A percentile compares a stretch with the other conserved stretches of the same genome.
Conservation (phyloP, 2,888 invertebrate species). For the Patella caerulea region DNA sequence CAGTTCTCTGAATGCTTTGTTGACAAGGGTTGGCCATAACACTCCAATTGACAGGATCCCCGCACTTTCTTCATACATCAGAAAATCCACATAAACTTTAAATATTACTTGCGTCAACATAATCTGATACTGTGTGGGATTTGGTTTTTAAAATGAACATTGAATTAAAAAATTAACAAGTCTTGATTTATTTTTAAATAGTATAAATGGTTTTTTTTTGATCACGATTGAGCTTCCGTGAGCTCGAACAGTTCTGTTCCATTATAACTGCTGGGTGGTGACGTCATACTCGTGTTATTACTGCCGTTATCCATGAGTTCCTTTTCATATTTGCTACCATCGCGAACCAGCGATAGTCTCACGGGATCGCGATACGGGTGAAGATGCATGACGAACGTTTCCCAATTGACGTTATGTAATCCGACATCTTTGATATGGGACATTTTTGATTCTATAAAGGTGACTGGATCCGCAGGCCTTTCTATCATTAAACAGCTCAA, state of each 20-base stretch:
- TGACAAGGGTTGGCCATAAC: too few relatives aligned
- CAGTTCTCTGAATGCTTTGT: too few relatives aligned
- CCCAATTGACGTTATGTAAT: conserved; percentile 67
- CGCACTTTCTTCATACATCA: too few relatives aligned
- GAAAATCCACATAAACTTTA: too few relatives aligned
- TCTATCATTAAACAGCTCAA: conserved; percentile 67
- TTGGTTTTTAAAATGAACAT: too few relatives aligned
- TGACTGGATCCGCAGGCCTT: conserved; percentile 65
- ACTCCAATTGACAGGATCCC: too few relatives aligned
- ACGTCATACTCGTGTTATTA: neutral
- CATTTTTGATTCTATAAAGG: conserved; percentile 65
- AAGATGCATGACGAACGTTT: conserved; percentile 65
- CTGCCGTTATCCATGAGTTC: conserved; percentile 48
- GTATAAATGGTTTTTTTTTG: conserved; percentile 6
- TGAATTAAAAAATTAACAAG: too few relatives aligned
- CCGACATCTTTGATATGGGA: conserved; percentile 62
- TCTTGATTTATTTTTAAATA: too few relatives aligned
- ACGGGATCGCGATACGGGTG: conserved; percentile 64
- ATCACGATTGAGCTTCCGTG: conserved; percentile 50
- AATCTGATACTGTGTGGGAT: too few relatives aligned
- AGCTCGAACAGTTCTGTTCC: conserved; percentile 62
- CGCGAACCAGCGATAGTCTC: conserved; percentile 52
- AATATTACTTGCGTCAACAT: too few relatives aligned
- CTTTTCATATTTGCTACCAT: conserved; percentile 60
- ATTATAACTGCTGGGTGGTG: conserved; percentile 37